Evolutionary conservation across 2,113 vertebrate genomes (phyloP).

Genomic region (Gobius niger): DNA sequence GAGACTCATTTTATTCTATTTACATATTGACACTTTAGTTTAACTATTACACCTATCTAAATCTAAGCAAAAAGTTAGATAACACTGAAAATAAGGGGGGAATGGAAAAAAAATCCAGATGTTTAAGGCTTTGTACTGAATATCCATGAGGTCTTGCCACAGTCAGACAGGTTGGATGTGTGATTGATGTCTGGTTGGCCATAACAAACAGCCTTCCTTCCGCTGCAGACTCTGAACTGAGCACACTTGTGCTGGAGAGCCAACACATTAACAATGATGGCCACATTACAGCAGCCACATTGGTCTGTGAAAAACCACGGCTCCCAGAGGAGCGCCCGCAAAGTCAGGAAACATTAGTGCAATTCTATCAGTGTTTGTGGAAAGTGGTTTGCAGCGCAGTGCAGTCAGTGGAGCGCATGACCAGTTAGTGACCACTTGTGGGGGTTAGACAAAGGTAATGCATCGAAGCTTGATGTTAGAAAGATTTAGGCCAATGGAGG

Average conservation of each 20-base stretch:
- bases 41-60: background rate
- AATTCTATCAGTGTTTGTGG: constrained; percentile 30
- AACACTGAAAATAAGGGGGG: background rate
- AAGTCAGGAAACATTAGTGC: constrained; percentile 60
- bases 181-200: constrained; percentile 43
- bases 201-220: constrained; percentile 51
- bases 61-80: background rate
- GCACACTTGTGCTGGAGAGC: constrained; percentile 49
- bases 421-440: constrained; percentile 41
- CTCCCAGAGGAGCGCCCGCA: constrained; percentile 50
- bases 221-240: constrained; percentile 26
- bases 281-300: constrained; percentile 53
- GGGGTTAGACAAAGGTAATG: constrained; percentile 39
- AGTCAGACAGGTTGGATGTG: constrained; percentile 15
- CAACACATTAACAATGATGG: constrained; percentile 55
- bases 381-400: constrained; percentile 24
- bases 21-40: no score
- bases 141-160: background rate
- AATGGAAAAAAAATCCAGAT: background rate
- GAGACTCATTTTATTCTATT: no score
- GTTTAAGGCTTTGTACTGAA: background rate
- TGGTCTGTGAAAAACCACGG: constrained; percentile 65
- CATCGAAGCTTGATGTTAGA: constrained; percentile 21
- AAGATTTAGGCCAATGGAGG: constrained; percentile 4
- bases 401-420: constrained; percentile 8